These are phyloP conservation scores for Lepidochitona cinerea DNA, from an alignment of 2,888 invertebrate genomes.

Conservation along the genomic window DNA sequence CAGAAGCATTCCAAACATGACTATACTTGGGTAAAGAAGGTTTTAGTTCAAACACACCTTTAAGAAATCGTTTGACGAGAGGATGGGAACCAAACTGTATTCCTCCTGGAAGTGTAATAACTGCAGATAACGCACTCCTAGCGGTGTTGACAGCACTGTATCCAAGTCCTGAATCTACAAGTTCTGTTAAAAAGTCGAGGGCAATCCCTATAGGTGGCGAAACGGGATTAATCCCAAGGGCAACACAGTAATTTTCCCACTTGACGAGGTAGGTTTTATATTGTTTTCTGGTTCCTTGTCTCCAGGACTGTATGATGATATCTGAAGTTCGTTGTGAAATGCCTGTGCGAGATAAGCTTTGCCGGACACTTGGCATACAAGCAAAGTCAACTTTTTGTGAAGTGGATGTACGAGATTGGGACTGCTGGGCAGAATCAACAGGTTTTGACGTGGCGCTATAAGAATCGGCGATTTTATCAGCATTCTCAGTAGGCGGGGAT, in stretches of 20 bases:
- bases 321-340: constrained; percentile 8
- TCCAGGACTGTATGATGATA: constrained; percentile 32
- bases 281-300: constrained; percentile 25
- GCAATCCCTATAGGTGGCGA: constrained; percentile 22
- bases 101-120: background rate
- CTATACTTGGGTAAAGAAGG: constrained; percentile 7
- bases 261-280: constrained; percentile 26
- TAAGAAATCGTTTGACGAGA: background rate
- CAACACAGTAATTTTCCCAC: constrained; percentile 32
- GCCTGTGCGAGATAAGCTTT: background rate
- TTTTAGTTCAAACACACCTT: background rate
- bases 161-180: constrained; percentile 16
- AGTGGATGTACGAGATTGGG: background rate
- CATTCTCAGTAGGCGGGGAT: constrained; percentile 9
- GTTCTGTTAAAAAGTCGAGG: constrained; percentile 21
- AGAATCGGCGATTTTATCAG: too few species aligned
- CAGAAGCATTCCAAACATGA: background rate
- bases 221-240: constrained; percentile 26
- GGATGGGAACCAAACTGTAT: background rate
- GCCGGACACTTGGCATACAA: constrained; percentile 14
- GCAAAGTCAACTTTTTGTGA: constrained; percentile 9
- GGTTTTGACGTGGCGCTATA: too few species aligned
- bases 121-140: background rate
- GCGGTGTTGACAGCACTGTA: constrained; percentile 28
- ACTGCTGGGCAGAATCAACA: background rate